A percentile compares a stretch with the other conserved stretches of the same genome.
These are phyloP conservation scores for Pimephales promelas DNA, from an alignment of 2,113 vertebrate species.

Conservation along the genomic window DNA sequence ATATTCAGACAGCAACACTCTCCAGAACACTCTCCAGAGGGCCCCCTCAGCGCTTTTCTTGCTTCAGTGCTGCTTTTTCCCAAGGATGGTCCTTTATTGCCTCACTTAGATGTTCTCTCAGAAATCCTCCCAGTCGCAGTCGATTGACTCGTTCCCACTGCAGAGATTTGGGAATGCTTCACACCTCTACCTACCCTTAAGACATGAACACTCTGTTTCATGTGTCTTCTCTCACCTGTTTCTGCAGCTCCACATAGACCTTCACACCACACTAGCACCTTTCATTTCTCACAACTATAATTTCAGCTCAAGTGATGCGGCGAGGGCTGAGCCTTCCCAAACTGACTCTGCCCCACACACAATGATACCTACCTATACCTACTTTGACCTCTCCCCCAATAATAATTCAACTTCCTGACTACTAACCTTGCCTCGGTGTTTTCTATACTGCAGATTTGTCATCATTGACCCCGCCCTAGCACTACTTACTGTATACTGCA, in stretches of 20 bases:
- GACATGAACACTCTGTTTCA: slow-evolving; percentile 4
- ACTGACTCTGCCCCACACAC: neutral
- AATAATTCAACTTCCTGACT: neutral
- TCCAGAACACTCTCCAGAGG: slow-evolving; percentile 32
- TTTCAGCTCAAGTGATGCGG: neutral
- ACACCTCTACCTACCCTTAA: neutral
- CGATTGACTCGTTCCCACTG: slow-evolving; percentile 21
- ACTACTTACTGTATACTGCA: neutral
- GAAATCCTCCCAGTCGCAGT: slow-evolving; percentile 8
- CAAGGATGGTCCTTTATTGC: neutral
- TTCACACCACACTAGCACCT: neutral
- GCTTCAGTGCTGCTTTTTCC: slow-evolving; percentile 21
- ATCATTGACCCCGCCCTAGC: no score
- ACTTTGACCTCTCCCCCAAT: neutral
- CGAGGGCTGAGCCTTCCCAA: neutral
- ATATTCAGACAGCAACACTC: slow-evolving; percentile 23
- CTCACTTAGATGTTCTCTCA: slow-evolving; percentile 16
- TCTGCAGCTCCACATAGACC: neutral
- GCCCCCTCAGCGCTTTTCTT: slow-evolving; percentile 29
- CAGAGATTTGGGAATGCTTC: slow-evolving; percentile 18
- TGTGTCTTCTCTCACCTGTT: neutral
- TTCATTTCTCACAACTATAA: slow-evolving; percentile 5
- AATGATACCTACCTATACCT: neutral
- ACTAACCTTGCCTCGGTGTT: neutral
- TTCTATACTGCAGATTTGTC: no score